phyloP scores from a whole-genome alignment of 2,113 vertebrate genomes.

The Myiozetetes cayanensis region DNA sequence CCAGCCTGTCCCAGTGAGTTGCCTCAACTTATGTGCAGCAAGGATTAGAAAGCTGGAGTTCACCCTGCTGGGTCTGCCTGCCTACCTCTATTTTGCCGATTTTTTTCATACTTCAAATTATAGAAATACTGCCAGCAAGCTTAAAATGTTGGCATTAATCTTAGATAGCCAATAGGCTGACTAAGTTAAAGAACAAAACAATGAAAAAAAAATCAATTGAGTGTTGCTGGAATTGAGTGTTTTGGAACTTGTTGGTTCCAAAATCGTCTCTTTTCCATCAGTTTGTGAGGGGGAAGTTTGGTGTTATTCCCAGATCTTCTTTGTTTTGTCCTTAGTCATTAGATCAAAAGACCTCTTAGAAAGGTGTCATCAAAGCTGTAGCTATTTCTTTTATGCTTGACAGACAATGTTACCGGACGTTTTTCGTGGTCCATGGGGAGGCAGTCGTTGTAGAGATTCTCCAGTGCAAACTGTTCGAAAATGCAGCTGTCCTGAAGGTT shows the following conservation, averaged over 20 bases:
- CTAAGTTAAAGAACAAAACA: not conserved
- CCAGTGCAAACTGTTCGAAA: constrained; percentile 88
- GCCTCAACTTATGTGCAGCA: not conserved
- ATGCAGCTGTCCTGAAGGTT: constrained; percentile 89
- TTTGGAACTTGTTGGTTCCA: not conserved
- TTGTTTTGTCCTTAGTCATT: not conserved
- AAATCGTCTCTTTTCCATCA: not conserved
- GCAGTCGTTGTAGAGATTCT: constrained; percentile 91
- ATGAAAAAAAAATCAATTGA: not conserved
- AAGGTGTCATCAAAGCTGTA: not conserved
- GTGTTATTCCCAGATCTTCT: not conserved
- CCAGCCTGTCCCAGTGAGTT: not conserved
- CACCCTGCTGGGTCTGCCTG: not conserved
- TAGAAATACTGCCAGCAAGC: not conserved
- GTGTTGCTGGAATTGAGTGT: not conserved
- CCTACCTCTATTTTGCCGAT: not conserved
- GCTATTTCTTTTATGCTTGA: constrained; percentile 43
- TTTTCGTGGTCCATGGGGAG: constrained; percentile 92
- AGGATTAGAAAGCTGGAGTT: not conserved
- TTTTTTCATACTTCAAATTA: not conserved
- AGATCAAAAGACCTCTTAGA: not conserved
- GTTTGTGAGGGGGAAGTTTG: not conserved
- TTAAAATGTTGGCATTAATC: not conserved
- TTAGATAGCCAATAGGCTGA: not conserved
- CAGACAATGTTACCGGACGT: constrained; percentile 98